Percentiles rank a stretch among this genome's conserved stretches.
Evolutionary conservation across 2,888 invertebrate species (phyloP).

Genomic region (Aporophyla lueneburgensis): DNA sequence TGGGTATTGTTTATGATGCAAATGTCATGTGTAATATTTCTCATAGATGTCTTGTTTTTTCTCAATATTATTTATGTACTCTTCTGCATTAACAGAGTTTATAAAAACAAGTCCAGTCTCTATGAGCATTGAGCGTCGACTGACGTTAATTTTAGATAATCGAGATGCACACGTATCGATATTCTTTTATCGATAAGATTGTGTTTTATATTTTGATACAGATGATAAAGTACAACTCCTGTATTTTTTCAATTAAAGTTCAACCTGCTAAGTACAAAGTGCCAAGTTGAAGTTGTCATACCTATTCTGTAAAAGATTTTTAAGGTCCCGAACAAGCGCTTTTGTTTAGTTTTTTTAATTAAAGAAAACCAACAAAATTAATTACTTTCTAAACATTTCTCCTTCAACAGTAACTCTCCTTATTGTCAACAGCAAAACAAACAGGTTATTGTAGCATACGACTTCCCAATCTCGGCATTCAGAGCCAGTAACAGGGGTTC

Average conservation of each 20-base stretch:
- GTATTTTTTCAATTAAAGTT: not conserved
- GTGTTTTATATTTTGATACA: constrained; percentile 16
- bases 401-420: not conserved
- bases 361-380: constrained; percentile 3
- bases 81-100: constrained; percentile 22
- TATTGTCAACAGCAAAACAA: constrained; percentile 21
- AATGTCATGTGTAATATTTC: not conserved
- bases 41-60: not conserved
- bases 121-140: constrained; percentile 71
- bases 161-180: constrained; percentile 75
- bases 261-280: not conserved
- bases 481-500: constrained; percentile 62
- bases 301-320: not conserved
- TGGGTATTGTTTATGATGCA: not conserved
- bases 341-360: constrained; percentile 17
- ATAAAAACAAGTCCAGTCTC: constrained; percentile 67
- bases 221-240: constrained; percentile 3
- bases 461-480: constrained; percentile 64
- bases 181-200: constrained; percentile 60
- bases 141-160: constrained; percentile 79
- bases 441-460: constrained; percentile 50
- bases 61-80: not conserved
- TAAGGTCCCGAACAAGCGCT: not conserved
- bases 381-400: constrained; percentile 18
- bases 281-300: not conserved